Evolutionary conservation across 1,140 invertebrate genomes (phyloP), one percentile per base, ranked within the genome.

Genomic region (Solen grandis): DNA sequence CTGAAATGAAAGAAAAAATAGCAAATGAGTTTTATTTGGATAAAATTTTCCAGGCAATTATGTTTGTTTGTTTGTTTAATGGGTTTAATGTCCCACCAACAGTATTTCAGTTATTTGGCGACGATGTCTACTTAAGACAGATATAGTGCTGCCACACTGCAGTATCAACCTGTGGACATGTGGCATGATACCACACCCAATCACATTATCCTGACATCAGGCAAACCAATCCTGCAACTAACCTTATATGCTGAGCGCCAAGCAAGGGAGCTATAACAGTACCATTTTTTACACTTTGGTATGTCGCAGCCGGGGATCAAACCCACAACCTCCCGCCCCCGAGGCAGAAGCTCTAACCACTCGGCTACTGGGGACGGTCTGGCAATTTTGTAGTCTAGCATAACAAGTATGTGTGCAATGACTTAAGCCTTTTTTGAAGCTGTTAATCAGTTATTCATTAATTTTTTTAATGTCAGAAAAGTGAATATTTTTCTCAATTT

Each of bases 1-100:
- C 89, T 90, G 76, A 31, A 73, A 84, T 10, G 38, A 29, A 83
- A 65, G 78, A n/a, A 66, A 19, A 75, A 22, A 19, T 66, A 59
- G 19, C n/a, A n/a, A n/a, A n/a, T n/a, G n/a, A n/a, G n/a, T n/a
- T n/a, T n/a, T n/a, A n/a, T n/a, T n/a, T n/a, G n/a, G n/a, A n/a
- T n/a, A n/a, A n/a, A n/a, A n/a, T n/a, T n/a, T n/a, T n/a, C n/a
- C n/a, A n/a, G n/a, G n/a, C n/a, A n/a, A n/a, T n/a, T n/a, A n/a
- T n/a, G n/a, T n/a, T n/a, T n/a, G n/a, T n/a, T n/a, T 46, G 41
- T 46, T 46, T 46, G 41, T 46, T 46, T 46, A 46, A 10, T 46
- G 41, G 41, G 41, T 46, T 46, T 46, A 46, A 10, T 19, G 19
- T 46, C 19, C 19, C 41, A 46, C 41, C 19, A 19, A 46, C 41